phyloP scores from a whole-genome alignment of 2,113 vertebrate species.

The Ursus arctos region DNA sequence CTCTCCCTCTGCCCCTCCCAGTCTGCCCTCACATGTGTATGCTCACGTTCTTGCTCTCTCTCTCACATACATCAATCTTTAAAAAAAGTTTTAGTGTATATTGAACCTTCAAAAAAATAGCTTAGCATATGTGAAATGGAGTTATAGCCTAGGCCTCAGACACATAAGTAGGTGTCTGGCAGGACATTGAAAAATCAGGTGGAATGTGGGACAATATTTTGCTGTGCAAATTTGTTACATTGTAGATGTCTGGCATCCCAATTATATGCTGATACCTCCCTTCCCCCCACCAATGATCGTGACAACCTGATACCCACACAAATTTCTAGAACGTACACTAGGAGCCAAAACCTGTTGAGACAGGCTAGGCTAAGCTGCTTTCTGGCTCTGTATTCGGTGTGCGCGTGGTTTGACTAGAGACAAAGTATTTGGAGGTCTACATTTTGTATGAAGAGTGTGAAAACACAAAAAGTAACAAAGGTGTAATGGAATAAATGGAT shows the following conservation, averaged over 20 bases:
- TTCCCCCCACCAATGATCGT: background rate
- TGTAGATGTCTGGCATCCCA: background rate
- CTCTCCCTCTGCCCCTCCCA: background rate
- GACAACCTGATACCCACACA: background rate
- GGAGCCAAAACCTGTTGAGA: background rate
- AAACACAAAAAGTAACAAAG: constrained; percentile 4
- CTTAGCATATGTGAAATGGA: background rate
- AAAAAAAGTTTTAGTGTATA: background rate
- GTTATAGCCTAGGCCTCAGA: background rate
- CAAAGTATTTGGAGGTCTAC: background rate
- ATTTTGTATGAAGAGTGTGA: constrained; percentile 44
- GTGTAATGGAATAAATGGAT: background rate
- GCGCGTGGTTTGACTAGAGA: background rate
- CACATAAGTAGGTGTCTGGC: background rate
- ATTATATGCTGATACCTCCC: background rate
- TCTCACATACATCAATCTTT: background rate
- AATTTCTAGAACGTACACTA: background rate
- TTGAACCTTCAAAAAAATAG: background rate
- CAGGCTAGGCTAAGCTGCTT: background rate
- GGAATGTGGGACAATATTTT: background rate
- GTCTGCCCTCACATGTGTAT: fast-evolving
- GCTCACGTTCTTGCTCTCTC: background rate
- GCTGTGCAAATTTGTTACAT: background rate
- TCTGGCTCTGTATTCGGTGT: background rate
- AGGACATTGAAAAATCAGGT: background rate